Evolutionary conservation across 2,113 vertebrate genomes (phyloP), one percentile per base, ranked within the genome.

Genomic region (Phyllostomus discolor): DNA sequence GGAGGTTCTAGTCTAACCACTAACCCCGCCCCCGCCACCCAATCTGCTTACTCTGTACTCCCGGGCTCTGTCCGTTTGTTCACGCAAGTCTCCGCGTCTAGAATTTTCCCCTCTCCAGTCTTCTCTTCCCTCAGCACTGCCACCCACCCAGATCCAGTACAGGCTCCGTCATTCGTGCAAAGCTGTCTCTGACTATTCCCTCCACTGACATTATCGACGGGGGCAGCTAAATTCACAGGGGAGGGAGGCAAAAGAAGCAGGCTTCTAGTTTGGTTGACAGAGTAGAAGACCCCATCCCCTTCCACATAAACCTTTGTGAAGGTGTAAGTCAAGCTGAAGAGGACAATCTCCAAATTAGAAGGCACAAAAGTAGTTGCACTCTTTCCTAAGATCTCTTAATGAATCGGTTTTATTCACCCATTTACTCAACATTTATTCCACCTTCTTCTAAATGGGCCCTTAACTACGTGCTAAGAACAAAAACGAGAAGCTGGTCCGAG

Each of bases 361-460:
- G 19, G 22, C 52, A 88, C 33, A 72, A 80, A 67, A 62, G 31
- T 4, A 72, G 72, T 0, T 41, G 70, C 17, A 59, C 8, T 35
- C 73, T 67, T 73, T 90, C 35, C 66, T 22, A 84, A 59, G 50
- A 50, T 48, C 16, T 59, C 92, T 88, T 86, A 93, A 69, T 73
- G 20, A 95, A 84, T 66, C 43, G 20, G 43, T 90, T 85, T 72
- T 81, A 88, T 78, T 95, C 35, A 93, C 86, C 72, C n/a, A 75
- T 12, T 67, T 54, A 96, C 50, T 79, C 54, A 94, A 78, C 24
- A 80, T 67, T 88, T 72, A 81, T 73, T 86, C 46, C 62, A 67
- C 11, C 69, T 62, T 35, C 26, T 86, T 9, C 81, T 43, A 62
- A 73, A 26, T 43, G 70, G 41, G 28, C 31, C 38, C n/a, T 87